Evolutionary conservation across 1,140 invertebrate species (phyloP).

Genomic region (Drosophila lacteicornis): DNA sequence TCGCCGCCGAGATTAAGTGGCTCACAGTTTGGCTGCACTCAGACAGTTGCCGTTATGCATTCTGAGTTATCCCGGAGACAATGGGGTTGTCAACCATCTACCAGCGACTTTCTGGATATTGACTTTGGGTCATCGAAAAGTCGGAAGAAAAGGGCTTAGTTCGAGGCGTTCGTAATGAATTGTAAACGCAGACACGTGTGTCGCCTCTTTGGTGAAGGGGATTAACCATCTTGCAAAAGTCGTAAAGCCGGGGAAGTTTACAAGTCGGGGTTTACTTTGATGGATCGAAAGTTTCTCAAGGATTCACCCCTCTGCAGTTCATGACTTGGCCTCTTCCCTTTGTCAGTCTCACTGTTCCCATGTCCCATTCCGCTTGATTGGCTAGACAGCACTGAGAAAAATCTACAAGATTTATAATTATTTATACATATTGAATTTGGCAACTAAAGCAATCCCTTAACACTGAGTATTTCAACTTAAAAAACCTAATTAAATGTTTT

Average conservation of each 20-base stretch:
- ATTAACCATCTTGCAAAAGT: conserved; percentile 22
- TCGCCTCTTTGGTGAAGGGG: conserved; percentile 21
- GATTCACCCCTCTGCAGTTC: conserved; percentile 28
- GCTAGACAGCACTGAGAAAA: conserved; percentile 2
- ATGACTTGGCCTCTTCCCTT: conserved; percentile 23
- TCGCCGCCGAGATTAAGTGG: conserved; percentile 68
- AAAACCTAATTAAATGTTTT: too few relatives aligned
- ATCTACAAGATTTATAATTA: too few relatives aligned
- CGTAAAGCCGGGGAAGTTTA: not conserved
- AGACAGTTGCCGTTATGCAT: conserved; percentile 70
- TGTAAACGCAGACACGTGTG: conserved; percentile 77
- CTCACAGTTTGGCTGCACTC: conserved; percentile 63
- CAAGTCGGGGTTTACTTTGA: conserved; percentile 27
- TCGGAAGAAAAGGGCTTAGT: conserved; percentile 41
- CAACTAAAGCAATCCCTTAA: too few relatives aligned
- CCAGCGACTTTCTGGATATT: conserved; percentile 29
- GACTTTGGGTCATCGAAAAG: conserved; percentile 67
- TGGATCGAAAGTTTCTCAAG: conserved; percentile 41
- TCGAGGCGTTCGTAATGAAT: conserved; percentile 71
- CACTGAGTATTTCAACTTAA: too few relatives aligned
- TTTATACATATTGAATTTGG: not conserved
- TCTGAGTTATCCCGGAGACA: conserved; percentile 35
- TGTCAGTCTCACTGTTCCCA: not conserved
- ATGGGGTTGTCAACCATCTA: conserved; percentile 49
- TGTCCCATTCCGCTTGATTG: conserved; percentile 62